Percentiles rank a stretch among this genome's conserved stretches.
Conservation (phyloP, 2,888 invertebrate genomes). For the Drosophila borealis region DNA sequence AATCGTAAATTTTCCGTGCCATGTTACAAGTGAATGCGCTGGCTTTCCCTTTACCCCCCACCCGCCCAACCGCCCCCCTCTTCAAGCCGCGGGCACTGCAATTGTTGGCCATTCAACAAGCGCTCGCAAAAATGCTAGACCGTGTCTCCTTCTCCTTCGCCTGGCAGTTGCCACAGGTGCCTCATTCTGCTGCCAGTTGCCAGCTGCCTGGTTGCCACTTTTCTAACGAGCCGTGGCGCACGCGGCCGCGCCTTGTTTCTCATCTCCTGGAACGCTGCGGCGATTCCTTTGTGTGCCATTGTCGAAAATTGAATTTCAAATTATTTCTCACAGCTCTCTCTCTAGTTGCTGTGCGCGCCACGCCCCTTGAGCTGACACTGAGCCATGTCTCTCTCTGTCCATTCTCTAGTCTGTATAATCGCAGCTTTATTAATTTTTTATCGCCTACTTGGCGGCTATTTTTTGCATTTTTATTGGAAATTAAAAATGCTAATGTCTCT, state of each 20-base stretch:
- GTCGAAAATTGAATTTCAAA: conserved; percentile 81
- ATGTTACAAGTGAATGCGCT: conserved; percentile 69
- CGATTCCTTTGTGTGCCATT: conserved; percentile 80
- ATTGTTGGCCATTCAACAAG: conserved; percentile 72
- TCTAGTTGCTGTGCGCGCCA: conserved; percentile 33
- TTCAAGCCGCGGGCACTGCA: conserved; percentile 52
- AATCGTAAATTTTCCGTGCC: conserved; percentile 75
- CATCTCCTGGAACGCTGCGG: conserved; percentile 29
- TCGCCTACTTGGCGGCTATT: conserved; percentile 78
- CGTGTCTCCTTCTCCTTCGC: conserved; percentile 17
- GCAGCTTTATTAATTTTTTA: conserved; percentile 80
- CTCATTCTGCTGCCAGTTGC: conserved; percentile 20
- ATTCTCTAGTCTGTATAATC: conserved; percentile 61
- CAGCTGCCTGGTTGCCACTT: conserved; percentile 43
- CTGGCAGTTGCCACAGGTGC: conserved; percentile 54
- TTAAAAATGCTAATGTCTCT: conserved; percentile 76
- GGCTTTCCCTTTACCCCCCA: conserved; percentile 5
- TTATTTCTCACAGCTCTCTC: conserved; percentile 77
- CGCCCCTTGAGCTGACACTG: conserved; percentile 61
- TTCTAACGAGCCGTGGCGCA: conserved; percentile 65
- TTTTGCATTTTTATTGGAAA: conserved; percentile 80
- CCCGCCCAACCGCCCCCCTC: not conserved
- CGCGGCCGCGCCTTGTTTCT: conserved; percentile 4
- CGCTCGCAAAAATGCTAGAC: conserved; percentile 39
- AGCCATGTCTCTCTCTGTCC: conserved; percentile 38